Evolutionary conservation across 2,113 vertebrate species (phyloP).

Genomic region (Pica pica): DNA sequence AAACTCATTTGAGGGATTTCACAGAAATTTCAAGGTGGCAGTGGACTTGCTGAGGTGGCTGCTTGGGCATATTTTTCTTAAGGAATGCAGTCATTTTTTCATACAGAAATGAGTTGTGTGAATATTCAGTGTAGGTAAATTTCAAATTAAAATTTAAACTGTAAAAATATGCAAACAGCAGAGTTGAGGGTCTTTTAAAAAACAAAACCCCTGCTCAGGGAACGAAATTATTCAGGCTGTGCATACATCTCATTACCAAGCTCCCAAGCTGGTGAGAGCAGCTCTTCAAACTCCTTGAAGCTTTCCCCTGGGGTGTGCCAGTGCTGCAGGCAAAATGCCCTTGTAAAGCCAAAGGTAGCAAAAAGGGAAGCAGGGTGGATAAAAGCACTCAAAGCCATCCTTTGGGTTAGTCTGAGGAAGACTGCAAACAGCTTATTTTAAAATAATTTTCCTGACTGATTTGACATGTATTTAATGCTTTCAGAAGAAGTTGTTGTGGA

Average conservation of each 20-base stretch:
- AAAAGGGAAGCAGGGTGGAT: neutral
- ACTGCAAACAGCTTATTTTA: neutral
- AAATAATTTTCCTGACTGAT: neutral
- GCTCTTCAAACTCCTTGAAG: neutral
- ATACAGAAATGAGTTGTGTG: neutral
- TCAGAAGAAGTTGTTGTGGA: neutral
- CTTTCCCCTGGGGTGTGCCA: neutral
- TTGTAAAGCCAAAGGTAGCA: neutral
- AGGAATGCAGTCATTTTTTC: neutral
- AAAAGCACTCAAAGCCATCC: neutral
- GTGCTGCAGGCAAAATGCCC: neutral
- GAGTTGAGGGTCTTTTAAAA: neutral
- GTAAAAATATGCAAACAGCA: slow-evolving; percentile 20
- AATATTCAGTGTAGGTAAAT: neutral
- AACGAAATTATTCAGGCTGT: neutral
- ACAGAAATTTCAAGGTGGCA: neutral
- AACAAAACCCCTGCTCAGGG: neutral
- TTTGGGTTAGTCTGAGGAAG: neutral
- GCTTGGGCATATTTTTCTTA: neutral
- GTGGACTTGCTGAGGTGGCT: neutral
- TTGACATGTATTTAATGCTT: neutral
- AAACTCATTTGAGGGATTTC: neutral
- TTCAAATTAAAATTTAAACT: neutral
- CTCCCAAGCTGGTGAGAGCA: neutral
- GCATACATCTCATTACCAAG: neutral